phyloP scores from a whole-genome alignment of 2,113 vertebrate species.

The Xerus inauris region DNA sequence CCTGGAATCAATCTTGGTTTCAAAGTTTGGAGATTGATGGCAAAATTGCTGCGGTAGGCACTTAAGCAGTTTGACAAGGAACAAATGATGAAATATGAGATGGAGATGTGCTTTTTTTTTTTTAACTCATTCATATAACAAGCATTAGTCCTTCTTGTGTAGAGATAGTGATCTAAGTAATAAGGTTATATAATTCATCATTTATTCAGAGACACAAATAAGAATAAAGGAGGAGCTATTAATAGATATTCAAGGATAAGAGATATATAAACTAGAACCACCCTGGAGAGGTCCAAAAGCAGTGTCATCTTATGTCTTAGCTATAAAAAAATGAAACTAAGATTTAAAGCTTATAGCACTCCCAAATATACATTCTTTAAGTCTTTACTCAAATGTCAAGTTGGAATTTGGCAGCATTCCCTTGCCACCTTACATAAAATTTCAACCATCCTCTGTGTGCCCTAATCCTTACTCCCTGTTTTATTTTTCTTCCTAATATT shows the following conservation, averaged over 20 bases:
- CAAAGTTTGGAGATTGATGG: slow-evolving; percentile 9
- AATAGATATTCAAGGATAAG: not conserved
- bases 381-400: not conserved
- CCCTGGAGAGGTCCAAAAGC: not conserved
- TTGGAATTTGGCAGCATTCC: not conserved
- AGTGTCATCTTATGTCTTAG: not conserved
- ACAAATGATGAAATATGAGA: not conserved
- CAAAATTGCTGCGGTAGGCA: not conserved
- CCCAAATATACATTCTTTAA: not conserved
- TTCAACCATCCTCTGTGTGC: not conserved
- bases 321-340: not conserved
- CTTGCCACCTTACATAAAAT: not conserved
- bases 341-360: not conserved
- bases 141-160: not conserved
- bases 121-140: not conserved
- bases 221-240: not conserved
- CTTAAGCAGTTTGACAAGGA: slow-evolving; percentile 8
- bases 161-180: not conserved
- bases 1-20: slow-evolving; percentile 28
- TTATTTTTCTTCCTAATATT: not conserved
- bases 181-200: not conserved
- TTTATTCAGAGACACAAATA: not conserved
- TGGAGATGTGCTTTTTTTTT: not conserved
- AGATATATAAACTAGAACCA: not conserved
- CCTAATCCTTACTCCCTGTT: not conserved